Evolutionary conservation across 2,797 vertebrate genomes (phyloP).

Genomic region (Propithecus deckenii): DNA sequence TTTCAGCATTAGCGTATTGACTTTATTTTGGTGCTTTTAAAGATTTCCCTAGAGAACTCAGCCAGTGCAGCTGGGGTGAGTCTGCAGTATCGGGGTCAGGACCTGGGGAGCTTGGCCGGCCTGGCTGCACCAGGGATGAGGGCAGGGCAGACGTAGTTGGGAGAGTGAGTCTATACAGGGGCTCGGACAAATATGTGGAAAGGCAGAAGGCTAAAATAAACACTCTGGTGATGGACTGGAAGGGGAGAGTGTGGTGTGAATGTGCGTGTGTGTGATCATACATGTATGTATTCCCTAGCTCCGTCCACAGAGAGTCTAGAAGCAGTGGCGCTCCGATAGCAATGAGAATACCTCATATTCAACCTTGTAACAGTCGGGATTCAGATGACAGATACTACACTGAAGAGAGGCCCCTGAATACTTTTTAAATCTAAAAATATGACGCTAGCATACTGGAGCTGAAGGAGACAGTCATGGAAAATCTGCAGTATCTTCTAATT

Average conservation of each 20-base stretch:
- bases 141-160: neutral
- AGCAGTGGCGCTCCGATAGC: neutral
- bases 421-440: neutral
- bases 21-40: neutral
- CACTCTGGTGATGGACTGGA: neutral
- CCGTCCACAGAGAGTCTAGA: neutral
- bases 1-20: neutral
- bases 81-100: neutral
- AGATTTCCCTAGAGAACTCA: neutral
- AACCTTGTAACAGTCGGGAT: neutral
- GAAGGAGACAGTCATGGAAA: neutral
- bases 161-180: neutral
- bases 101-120: neutral
- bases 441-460: neutral
- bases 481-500: neutral
- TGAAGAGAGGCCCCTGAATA: neutral
- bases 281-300: accelerated
- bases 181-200: neutral
- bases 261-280: neutral
- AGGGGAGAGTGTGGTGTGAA: neutral
- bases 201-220: neutral
- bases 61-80: neutral
- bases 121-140: neutral
- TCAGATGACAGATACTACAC: neutral
- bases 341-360: neutral